Evolutionary conservation across 92 coral and sea anemone genomes (phyloP).

Genomic region (Zoanthus sociatus): DNA sequence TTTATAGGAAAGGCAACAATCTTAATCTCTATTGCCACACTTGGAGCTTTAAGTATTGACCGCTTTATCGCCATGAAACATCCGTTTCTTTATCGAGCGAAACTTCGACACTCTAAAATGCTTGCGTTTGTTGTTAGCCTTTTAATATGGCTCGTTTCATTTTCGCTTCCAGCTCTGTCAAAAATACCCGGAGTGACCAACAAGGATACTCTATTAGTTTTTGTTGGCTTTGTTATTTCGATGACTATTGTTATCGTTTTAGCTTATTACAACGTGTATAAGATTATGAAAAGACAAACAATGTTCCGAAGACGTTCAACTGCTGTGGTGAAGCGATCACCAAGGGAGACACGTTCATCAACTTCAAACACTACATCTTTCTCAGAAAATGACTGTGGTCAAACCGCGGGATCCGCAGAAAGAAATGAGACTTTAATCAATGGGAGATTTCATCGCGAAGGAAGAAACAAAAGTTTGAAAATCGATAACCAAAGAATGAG

Average conservation of each 20-base stretch:
- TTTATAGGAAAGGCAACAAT: conserved; percentile 70
- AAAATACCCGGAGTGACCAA: conserved; percentile 54
- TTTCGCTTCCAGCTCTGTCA: conserved; percentile 58
- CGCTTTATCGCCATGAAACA: conserved; percentile 56
- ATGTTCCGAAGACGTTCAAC: conserved; percentile 10
- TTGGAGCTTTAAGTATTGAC: conserved; percentile 60
- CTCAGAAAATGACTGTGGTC: not conserved
- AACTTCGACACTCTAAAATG: conserved; percentile 37
- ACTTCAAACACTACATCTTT: not conserved
- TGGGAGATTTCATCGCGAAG: not conserved
- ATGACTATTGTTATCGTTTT: conserved; percentile 60
- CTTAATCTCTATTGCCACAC: conserved; percentile 53
- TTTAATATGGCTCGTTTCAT: conserved; percentile 48
- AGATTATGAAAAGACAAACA: conserved; percentile 22
- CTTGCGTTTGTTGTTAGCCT: conserved; percentile 31
- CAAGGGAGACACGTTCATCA: not conserved
- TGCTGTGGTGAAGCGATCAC: not conserved
- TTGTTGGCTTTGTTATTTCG: conserved; percentile 54
- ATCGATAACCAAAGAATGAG: not conserved
- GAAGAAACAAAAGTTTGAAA: not conserved
- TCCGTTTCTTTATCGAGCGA: conserved; percentile 64
- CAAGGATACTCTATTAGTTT: conserved; percentile 55
- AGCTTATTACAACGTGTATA: conserved; percentile 34
- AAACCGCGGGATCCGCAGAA: conserved; percentile 13
- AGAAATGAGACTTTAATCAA: not conserved